Evolutionary conservation across 1,140 invertebrate genomes (phyloP).

Genomic region (Trialeurodes vaporariorum): DNA sequence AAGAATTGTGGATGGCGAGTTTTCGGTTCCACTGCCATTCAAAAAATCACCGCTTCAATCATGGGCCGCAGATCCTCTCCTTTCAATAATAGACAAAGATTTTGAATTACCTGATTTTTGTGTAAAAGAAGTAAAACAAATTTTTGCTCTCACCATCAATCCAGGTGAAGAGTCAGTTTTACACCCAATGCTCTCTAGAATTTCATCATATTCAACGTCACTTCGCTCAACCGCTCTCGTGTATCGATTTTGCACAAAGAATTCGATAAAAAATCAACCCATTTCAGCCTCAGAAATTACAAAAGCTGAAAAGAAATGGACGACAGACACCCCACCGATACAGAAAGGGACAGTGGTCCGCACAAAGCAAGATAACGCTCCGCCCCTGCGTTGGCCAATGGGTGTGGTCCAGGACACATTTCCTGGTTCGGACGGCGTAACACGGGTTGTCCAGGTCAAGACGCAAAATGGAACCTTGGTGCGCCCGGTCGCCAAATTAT

Average conservation of each 20-base stretch:
- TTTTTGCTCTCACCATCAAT: not conserved
- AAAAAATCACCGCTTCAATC: not conserved
- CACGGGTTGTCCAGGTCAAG: conserved; percentile 20
- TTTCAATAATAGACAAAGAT: not conserved
- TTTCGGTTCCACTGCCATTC: not conserved
- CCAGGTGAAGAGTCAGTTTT: not conserved
- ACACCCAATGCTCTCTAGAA: not conserved
- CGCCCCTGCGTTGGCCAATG: conserved; percentile 27
- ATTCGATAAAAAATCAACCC: not conserved
- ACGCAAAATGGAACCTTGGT: not conserved
- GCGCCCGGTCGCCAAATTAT: not conserved
- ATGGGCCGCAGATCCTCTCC: not conserved
- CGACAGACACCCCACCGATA: conserved; percentile 12
- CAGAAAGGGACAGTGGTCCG: conserved; percentile 24
- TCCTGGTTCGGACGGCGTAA: conserved; percentile 24
- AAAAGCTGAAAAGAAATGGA: conserved; percentile 16
- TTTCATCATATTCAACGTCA: not conserved
- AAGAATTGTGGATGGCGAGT: not conserved
- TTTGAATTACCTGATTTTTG: not conserved
- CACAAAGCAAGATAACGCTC: conserved; percentile 21
- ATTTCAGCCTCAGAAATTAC: not conserved
- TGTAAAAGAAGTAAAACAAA: too few relatives aligned
- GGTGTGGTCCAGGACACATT: conserved; percentile 23
- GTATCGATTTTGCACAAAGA: not conserved
- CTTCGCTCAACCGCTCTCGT: not conserved